A percentile compares a stretch with the other conserved stretches of the same genome.
These are phyloP conservation scores for Choloepus didactylus DNA, from an alignment of 2,797 vertebrate genomes.

Conservation along the genomic window DNA sequence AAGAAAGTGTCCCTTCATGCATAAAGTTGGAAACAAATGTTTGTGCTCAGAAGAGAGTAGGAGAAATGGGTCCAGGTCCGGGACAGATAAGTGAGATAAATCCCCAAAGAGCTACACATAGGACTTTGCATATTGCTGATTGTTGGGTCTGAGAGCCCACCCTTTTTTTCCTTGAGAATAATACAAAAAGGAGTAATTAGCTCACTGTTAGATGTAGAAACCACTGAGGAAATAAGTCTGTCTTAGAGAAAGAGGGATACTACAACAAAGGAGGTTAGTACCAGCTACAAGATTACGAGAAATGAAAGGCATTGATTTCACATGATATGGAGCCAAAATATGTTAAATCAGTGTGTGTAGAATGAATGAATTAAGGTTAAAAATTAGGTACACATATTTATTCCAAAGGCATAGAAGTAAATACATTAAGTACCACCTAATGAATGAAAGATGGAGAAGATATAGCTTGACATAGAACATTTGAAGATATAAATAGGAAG, in stretches of 20 bases:
- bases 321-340: neutral
- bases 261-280: neutral
- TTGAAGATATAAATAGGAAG: neutral
- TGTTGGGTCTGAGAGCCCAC: neutral
- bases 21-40: neutral
- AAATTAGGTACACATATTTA: neutral
- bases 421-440: neutral
- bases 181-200: neutral
- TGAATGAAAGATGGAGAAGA: neutral
- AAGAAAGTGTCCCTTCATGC: neutral
- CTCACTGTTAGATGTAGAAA: neutral
- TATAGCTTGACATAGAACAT: neutral
- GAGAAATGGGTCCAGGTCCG: neutral
- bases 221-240: neutral
- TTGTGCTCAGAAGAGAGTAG: neutral
- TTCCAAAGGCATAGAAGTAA: neutral
- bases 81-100: neutral
- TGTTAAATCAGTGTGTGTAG: neutral
- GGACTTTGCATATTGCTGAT: neutral
- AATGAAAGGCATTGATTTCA: neutral
- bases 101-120: neutral
- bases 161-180: neutral
- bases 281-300: neutral
- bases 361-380: neutral
- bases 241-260: neutral